Base-by-base conservation (phyloP, 37 sponge, comb jelly and placozoan species). In the Geodia barretti region DNA sequence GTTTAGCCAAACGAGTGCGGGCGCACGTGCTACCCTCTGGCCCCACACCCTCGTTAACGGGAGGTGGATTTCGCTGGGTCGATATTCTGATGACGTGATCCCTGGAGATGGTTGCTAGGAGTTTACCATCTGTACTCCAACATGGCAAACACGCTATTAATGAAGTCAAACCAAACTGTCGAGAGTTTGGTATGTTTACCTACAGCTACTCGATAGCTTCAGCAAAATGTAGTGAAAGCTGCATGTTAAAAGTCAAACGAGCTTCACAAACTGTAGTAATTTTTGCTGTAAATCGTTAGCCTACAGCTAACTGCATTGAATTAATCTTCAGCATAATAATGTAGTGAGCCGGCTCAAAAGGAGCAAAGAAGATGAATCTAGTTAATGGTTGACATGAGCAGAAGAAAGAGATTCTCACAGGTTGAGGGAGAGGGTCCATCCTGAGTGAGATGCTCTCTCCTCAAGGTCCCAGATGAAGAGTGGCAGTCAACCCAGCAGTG, bases 81-180 rank as follows among this genome's bases (percentile, higher is more conserved):
- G 60, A 95, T 9, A 95, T 34, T 1, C 89, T 58, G 25, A 95
- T 83, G 3, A 25, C 42, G 26, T 78, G 77, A 59, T 95, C 95
- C 60, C 82, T 81, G 33, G 72, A 26, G 9, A 93, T 32, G 21
- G 91, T 91, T 23, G 92, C 97, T 54, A 96, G 79, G 36, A 43
- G 60, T 0, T 25, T 69, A 5, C 97, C 97, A 83, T 88, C 87
- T 19, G 77, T 83, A 72, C 94, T 96, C 97, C 97, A 96, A 3
- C 84, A 93, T 79, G 25, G 83, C 75, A 82, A 93, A 88, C 31
- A 96, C 68, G 88, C 84, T 17, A 69, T 31, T 24, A 14, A 47
- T 47, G 54, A 14, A 47, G n/a, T n/a, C n/a, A n/a, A n/a, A n/a
- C n/a, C n/a, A n/a, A n/a, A n/a, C n/a, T n/a, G n/a, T n/a, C n/a